These are phyloP conservation scores for Ctenomys sociabilis DNA, from an alignment of 2,113 vertebrate genomes.

Conservation along the genomic window DNA sequence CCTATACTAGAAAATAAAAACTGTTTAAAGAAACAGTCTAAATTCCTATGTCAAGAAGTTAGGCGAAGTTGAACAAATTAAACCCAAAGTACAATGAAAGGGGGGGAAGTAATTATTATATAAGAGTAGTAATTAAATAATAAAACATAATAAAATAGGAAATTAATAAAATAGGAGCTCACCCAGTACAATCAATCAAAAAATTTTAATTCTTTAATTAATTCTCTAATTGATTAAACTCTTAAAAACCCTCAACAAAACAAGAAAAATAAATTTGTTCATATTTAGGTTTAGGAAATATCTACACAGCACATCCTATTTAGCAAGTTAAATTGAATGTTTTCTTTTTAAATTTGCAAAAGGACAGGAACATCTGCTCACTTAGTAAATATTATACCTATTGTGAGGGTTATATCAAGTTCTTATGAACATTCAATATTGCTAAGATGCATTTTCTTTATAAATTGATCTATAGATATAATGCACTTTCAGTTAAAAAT, in stretches of 20 bases:
- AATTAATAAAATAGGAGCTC: background rate
- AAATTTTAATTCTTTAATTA: background rate
- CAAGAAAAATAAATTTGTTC: background rate
- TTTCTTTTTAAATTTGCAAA: background rate
- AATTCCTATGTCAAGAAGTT: background rate
- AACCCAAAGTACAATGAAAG: background rate
- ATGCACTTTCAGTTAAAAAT: background rate
- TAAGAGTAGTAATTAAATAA: background rate
- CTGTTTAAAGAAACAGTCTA: background rate
- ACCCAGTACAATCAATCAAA: background rate
- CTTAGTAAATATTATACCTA: background rate
- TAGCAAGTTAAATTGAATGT: background rate
- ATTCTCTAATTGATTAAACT: background rate
- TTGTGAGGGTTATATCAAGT: background rate
- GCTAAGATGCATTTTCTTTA: background rate
- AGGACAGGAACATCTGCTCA: background rate
- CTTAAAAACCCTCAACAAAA: background rate
- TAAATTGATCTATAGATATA: background rate
- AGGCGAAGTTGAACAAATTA: background rate
- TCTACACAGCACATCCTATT: background rate
- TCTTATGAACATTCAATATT: background rate
- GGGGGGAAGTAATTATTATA: background rate
- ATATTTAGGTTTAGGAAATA: background rate
- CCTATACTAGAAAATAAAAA: background rate
- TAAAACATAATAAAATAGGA: background rate